Percentiles rank a stretch among this genome's conserved stretches.
These are phyloP conservation scores for Notothenia rossii DNA, from an alignment of 2,113 vertebrate species.

Conservation along the genomic window DNA sequence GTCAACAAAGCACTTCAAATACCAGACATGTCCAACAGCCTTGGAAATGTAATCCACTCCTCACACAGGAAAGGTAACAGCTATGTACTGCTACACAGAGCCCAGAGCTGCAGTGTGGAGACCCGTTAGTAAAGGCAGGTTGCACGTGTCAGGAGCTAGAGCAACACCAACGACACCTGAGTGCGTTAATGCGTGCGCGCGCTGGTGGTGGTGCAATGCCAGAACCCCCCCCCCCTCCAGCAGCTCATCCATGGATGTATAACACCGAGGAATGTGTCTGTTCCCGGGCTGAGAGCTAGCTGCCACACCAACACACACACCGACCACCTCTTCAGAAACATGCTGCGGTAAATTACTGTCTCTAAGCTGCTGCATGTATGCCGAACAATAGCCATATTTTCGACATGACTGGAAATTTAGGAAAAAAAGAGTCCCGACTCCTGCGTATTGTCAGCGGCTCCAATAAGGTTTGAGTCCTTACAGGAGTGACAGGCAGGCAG, in stretches of 20 bases:
- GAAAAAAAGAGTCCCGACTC: not conserved
- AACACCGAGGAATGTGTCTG: not conserved
- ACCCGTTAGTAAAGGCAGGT: not conserved
- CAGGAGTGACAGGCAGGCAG: not conserved
- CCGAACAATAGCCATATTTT: slow-evolving; percentile 67
- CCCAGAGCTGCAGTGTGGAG: too few relatives aligned
- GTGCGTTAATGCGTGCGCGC: slow-evolving; percentile 16
- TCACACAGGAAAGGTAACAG: not conserved
- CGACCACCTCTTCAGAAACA: too few relatives aligned
- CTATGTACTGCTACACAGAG: too few relatives aligned
- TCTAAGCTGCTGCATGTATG: not conserved
- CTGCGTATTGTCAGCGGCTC: not conserved
- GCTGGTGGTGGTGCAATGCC: slow-evolving; percentile 46
- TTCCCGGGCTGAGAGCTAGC: not conserved
- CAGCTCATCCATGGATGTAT: slow-evolving; percentile 23
- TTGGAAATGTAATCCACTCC: not conserved
- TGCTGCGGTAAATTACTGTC: fast-evolving
- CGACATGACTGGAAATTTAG: slow-evolving; percentile 29
- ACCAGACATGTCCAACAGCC: not conserved
- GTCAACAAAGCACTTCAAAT: not conserved
- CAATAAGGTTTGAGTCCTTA: not conserved
- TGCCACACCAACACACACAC: not conserved
- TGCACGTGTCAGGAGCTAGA: slow-evolving; percentile 1
- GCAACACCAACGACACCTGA: slow-evolving; percentile 28
- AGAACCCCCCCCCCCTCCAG: slow-evolving; percentile 15